Evolutionary conservation across 2,888 invertebrate genomes (phyloP).

Genomic region (Mamestra brassicae): DNA sequence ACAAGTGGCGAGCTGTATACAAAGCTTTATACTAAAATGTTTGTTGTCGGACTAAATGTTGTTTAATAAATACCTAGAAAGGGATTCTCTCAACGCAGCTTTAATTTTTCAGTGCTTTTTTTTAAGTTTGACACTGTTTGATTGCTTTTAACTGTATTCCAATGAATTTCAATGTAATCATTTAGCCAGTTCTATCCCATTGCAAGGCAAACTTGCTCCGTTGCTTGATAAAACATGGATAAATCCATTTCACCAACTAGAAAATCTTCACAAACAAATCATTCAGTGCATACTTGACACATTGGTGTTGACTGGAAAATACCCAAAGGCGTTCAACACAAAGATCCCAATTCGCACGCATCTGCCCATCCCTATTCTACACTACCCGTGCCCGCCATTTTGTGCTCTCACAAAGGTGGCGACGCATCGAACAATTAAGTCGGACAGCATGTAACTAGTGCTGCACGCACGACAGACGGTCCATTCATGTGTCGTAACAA

Average conservation of each 20-base stretch:
- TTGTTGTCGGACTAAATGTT: neutral
- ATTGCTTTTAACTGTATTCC: too few relatives aligned
- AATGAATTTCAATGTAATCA: too few relatives aligned
- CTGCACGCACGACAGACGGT: constrained; percentile 42
- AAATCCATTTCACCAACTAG: neutral
- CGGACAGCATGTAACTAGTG: constrained; percentile 42
- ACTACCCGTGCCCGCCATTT: constrained; percentile 51
- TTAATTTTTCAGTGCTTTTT: neutral
- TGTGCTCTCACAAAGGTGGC: constrained; percentile 53
- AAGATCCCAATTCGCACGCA: neutral
- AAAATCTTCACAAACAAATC: neutral
- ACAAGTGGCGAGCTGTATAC: neutral
- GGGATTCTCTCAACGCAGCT: neutral
- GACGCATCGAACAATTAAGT: constrained; percentile 56
- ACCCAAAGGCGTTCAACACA: neutral
- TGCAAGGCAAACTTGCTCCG: too few relatives aligned
- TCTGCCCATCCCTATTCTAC: constrained; percentile 6
- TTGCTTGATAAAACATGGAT: too few relatives aligned
- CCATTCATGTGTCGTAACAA: constrained; percentile 49
- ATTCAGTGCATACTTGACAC: neutral
- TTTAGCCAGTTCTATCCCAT: too few relatives aligned
- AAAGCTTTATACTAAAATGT: neutral
- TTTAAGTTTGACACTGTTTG: neutral
- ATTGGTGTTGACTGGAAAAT: neutral
- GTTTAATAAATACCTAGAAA: neutral